These are phyloP conservation scores for Junco hyemalis DNA, from an alignment of 2,113 vertebrate genomes.

Conservation along the genomic window DNA sequence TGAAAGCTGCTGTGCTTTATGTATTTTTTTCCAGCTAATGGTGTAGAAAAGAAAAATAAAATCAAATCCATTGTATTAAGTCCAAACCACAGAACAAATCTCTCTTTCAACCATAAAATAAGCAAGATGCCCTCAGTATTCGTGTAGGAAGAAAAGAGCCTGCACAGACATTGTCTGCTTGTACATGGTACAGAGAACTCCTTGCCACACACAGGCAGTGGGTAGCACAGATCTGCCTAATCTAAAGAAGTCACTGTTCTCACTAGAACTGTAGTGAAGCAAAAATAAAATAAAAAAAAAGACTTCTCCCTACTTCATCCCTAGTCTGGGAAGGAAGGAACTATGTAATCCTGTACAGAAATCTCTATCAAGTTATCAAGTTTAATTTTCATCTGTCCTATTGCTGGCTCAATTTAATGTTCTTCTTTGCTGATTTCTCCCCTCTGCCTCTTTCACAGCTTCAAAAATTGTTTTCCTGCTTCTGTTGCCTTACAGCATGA, in stretches of 20 bases:
- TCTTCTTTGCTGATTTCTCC: background rate
- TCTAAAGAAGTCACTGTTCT: background rate
- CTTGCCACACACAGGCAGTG: background rate
- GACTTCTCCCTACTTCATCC: background rate
- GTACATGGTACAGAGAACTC: background rate
- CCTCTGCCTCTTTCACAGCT: background rate
- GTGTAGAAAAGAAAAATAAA: conserved; percentile 42
- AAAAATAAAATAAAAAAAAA: background rate
- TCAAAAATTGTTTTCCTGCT: background rate
- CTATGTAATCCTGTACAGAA: background rate
- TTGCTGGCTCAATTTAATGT: background rate
- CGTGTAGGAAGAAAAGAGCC: conserved; percentile 33
- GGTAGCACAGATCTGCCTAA: background rate
- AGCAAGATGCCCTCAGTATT: conserved; percentile 57
- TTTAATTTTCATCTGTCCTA: background rate
- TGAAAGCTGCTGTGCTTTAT: conserved; percentile 30
- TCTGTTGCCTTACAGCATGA: background rate
- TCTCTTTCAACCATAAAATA: conserved; percentile 57
- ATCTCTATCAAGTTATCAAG: background rate
- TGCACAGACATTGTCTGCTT: conserved; percentile 18
- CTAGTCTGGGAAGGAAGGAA: background rate
- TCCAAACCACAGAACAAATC: conserved; percentile 69
- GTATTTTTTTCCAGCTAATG: conserved; percentile 43
- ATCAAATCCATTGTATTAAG: conserved; percentile 53
- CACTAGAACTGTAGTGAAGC: background rate